A percentile compares a stretch with the other conserved stretches of the same genome.
Evolutionary conservation across 35 echinoderm and acorn worm species (phyloP).

Genomic region (Heliocidaris tuberculata): DNA sequence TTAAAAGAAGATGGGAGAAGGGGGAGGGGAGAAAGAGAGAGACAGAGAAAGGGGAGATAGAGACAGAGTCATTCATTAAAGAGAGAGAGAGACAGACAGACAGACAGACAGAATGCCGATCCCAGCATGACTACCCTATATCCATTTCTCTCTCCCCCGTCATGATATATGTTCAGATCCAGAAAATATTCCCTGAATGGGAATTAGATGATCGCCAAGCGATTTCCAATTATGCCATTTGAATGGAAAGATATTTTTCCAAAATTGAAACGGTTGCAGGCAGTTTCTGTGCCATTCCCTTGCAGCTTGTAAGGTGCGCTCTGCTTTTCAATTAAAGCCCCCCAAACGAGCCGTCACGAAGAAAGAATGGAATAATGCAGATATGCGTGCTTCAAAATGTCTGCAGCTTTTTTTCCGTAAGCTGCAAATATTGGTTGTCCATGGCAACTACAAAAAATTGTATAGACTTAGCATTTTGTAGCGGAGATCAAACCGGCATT

Average conservation of each 20-base stretch:
- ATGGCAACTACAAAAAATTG: no score
- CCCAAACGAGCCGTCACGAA: no score
- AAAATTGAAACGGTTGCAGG: background rate
- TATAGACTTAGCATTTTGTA: no score
- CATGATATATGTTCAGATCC: background rate
- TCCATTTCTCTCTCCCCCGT: background rate
- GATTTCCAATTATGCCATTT: background rate
- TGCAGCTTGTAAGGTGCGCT: background rate
- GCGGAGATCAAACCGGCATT: no score
- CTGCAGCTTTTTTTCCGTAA: no score
- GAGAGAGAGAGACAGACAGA: background rate
- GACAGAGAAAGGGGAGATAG: no score
- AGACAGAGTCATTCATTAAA: background rate
- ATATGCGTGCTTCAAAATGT: no score
- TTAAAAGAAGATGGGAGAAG: no score
- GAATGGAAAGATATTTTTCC: background rate
- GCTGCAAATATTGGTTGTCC: no score
- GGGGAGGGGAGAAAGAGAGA: no score
- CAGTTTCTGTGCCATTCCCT: background rate
- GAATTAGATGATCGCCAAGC: background rate
- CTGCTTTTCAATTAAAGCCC: background rate
- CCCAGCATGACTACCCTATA: background rate
- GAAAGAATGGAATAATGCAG: no score
- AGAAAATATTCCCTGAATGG: background rate
- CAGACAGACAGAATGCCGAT: no score